phyloP scores from a whole-genome alignment of 2,888 invertebrate genomes.

The Sussaba pulchella region DNA sequence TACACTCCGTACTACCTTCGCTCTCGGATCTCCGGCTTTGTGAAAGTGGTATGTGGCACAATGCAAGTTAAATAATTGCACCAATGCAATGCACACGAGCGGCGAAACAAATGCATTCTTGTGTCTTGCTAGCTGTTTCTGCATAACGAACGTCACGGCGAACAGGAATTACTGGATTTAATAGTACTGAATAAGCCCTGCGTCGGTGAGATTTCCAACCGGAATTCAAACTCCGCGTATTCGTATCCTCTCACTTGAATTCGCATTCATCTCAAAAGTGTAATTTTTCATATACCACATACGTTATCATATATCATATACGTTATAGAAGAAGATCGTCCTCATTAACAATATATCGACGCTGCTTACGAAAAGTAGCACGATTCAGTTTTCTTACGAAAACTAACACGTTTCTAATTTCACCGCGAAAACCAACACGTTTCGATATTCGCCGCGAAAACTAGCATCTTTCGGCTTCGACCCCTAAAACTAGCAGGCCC shows the following conservation, averaged over 20 bases:
- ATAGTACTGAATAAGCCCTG: not conserved
- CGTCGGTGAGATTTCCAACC: slow-evolving; percentile 17
- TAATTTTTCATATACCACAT: not conserved
- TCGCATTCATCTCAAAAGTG: not conserved
- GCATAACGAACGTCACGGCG: not conserved
- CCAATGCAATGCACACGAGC: slow-evolving; percentile 4
- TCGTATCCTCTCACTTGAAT: slow-evolving; percentile 4
- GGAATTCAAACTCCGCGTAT: slow-evolving; percentile 4
- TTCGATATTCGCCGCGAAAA: no score
- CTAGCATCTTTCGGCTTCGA: no score
- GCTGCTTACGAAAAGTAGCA: no score
- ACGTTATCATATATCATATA: no score
- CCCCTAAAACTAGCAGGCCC: no score
- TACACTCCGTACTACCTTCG: slow-evolving; percentile 13
- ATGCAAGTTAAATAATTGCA: slow-evolving; percentile 29
- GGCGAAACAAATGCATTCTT: slow-evolving; percentile 57
- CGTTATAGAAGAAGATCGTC: no score
- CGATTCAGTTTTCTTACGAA: no score
- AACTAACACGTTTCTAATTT: no score
- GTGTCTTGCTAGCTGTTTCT: slow-evolving; percentile 24
- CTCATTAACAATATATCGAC: no score
- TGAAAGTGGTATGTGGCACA: slow-evolving; percentile 54
- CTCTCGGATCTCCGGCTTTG: slow-evolving; percentile 31
- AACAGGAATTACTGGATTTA: not conserved
- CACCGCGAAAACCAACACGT: no score